These are phyloP conservation scores for Lycocorax pyrrhopterus DNA, from an alignment of 2,113 vertebrate species.

Conservation along the genomic window DNA sequence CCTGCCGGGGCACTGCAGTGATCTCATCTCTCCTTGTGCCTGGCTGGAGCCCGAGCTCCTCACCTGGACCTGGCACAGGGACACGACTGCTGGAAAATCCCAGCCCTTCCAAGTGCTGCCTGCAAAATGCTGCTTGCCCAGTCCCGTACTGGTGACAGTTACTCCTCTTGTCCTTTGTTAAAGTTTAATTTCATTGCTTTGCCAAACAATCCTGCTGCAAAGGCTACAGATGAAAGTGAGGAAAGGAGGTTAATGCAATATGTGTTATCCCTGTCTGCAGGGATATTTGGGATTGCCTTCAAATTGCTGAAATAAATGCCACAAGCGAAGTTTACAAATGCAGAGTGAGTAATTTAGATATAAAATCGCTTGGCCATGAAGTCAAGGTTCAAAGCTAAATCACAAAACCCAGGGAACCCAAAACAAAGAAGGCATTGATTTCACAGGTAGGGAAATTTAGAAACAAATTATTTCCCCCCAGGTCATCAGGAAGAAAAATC, in stretches of 20 bases:
- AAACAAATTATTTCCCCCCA: background rate
- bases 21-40: background rate
- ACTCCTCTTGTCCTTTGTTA: background rate
- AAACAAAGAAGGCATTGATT: background rate
- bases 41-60: background rate
- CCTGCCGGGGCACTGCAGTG: background rate
- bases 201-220: background rate
- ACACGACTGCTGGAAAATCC: background rate
- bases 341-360: background rate
- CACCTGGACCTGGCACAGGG: background rate
- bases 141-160: background rate
- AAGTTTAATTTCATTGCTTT: slow-evolving; percentile 16
- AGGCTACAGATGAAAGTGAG: background rate
- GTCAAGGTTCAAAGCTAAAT: background rate
- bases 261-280: background rate
- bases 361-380: background rate
- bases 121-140: background rate
- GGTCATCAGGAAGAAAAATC: background rate
- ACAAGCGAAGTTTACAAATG: background rate
- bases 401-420: background rate
- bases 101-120: background rate
- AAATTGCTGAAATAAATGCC: background rate
- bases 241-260: background rate
- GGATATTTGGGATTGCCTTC: background rate
- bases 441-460: background rate